phyloP scores from a whole-genome alignment of 2,113 vertebrate species.

The Elephas maximus region DNA sequence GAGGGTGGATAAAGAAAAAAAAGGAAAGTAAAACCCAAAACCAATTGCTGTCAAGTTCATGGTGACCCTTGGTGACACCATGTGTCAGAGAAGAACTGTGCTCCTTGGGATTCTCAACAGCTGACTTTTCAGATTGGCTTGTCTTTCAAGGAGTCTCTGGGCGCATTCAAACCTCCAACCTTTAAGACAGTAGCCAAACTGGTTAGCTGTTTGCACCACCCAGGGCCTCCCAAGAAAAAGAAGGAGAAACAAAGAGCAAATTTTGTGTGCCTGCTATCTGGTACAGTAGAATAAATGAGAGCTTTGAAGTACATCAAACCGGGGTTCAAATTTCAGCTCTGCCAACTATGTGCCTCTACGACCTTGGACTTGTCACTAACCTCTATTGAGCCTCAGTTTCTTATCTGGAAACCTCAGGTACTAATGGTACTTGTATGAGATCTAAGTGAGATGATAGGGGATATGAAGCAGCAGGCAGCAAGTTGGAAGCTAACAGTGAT shows the following conservation, averaged over 20 bases:
- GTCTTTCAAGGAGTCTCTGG: no score
- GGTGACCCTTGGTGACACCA: no score
- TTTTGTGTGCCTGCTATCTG: background rate
- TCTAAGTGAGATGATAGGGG: background rate
- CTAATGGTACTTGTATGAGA: background rate
- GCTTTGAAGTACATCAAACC: background rate
- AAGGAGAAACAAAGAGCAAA: background rate
- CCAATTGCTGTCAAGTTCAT: no score
- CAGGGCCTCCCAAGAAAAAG: no score
- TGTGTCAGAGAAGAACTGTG: no score
- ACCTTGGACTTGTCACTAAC: background rate
- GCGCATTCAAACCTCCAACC: no score
- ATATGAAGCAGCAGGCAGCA: background rate
- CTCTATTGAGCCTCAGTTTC: background rate
- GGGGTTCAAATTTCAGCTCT: background rate
- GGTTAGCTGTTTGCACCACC: no score
- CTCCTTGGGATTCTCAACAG: no score
- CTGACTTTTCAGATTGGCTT: no score
- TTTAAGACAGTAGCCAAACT: no score
- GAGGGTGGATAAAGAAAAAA: background rate
- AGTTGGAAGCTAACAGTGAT: background rate
- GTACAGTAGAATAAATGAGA: background rate
- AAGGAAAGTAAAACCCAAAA: no score
- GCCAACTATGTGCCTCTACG: fast-evolving
- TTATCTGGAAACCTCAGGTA: background rate